Conservation (phyloP, 2,113 vertebrate genomes). For the Formicarius rufipectus region DNA sequence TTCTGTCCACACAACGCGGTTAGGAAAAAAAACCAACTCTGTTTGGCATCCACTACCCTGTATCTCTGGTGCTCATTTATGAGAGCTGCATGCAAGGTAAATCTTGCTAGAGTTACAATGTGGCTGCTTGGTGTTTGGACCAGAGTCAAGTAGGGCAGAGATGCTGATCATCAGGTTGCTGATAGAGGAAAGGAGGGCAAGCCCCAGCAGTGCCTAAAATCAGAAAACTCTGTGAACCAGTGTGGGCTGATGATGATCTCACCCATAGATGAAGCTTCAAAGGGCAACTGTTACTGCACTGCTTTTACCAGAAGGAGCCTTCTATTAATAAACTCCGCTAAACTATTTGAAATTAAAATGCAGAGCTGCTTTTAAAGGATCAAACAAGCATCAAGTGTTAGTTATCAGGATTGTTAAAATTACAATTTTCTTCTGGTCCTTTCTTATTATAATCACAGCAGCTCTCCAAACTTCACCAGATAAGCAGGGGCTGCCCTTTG, state of each 20-base stretch:
- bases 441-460: not conserved
- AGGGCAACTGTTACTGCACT: not conserved
- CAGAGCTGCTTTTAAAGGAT: not conserved
- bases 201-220: not conserved
- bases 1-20: not conserved
- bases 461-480: not conserved
- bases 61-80: not conserved
- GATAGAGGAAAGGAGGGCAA: not conserved
- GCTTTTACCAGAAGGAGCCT: not conserved
- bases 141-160: not conserved
- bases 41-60: not conserved
- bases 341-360: not conserved
- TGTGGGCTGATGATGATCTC: not conserved
- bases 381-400: not conserved
- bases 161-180: not conserved
- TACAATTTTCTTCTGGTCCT: not conserved
- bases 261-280: not conserved
- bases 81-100: not conserved
- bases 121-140: not conserved
- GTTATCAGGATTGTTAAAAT: not conserved
- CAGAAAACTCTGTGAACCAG: not conserved
- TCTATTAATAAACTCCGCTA: not conserved
- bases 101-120: not conserved
- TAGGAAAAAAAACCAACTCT: not conserved
- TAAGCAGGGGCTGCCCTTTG: not conserved